Evolutionary conservation across 30 jellyfish, hydroid and myxozoan genomes (phyloP), one percentile per base, ranked within the genome.

Genomic region (Cassiopea xamachana): DNA sequence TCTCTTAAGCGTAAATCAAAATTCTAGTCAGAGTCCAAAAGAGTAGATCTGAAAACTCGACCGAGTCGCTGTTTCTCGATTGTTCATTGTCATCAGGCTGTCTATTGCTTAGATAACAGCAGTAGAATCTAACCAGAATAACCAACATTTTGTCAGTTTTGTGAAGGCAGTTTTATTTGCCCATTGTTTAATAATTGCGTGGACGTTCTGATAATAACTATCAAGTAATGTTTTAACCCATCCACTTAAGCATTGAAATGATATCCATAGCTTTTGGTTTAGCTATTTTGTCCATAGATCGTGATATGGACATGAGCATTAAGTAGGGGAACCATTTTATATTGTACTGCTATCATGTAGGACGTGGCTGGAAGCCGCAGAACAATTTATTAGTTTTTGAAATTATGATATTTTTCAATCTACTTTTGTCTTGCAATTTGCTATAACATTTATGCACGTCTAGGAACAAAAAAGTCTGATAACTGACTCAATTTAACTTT

Each of bases 1-100:
- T 70, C 92, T 49, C 39, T 69, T 69, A 84, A 84, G 92, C 92
- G 76, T 27, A 68, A 84, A 84, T 84, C 92, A 69, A 84, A 69
- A 71, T 73, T 70, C 85, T 84, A 73, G 69, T 55, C 60, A 58
- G 69, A 69, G 50, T 73, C 75, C 85, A 69, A 51, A 50, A 48
- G 74, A 78, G 16, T 43, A 76, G 46, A 76, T 46, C 85, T 39
- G 15, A 55, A 60, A 78, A 48, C 87, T 78, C 46, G 50, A 48
- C 87, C 55, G 12, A 50, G 55, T 47, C 87, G 71, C 51, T 50
- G 19, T 51, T 50, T 78, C 51, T 19, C 74, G 75, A 78, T 78
- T 78, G 87, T 78, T 48, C 51, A 78, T 78, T 78, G 87, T 78
- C 49, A 17, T 49, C 6, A 78, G 87, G 48, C 48, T 78, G 73